Base-by-base conservation (phyloP, 2,888 invertebrate species). In the Ligdia adustata region DNA sequence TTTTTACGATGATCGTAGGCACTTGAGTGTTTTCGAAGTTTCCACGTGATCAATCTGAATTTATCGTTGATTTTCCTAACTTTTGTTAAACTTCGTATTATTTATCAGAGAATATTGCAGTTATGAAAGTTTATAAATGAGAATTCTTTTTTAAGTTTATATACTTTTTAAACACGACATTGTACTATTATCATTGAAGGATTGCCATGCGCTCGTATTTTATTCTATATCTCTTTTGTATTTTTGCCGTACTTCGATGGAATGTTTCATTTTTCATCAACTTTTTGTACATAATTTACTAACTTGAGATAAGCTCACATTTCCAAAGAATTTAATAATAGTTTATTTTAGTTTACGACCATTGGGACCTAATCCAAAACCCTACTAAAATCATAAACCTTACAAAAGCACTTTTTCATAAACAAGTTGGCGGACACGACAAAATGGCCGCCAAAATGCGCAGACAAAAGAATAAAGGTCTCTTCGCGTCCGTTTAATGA, bases 401-500 rank as follows among this genome's bases (percentile, higher is more conserved):
- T 20, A 73, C 68, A 73, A 74, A 64, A 64, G 62, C 51, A 57
- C 66, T 69, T 72, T 75, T 71, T 70, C 72, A 75, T 75, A 72
- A 72, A 73, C 73, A 77, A 57, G 74, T 75, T 76, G 66, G 72
- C 69, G 55, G 57, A 58, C 57, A 64, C 59, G 9, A 74, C 72
- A 77, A 79, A 77, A 83, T 80, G 79, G 79, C 69, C 62, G 72
- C 48, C 52, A 47, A 74, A 74, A 68, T 59, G 72, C 70, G 73
- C 75, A 81, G 82, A 86, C 80, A 84, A 84, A 84, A 83, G 82
- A 82, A 84, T 81, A 74, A 75, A 79, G 78, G 76, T 67, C 72
- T 74, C 72, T 68, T 71, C 68, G 66, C 69, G 72, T 72, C 71
- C 72, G 67, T 70, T 71, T 83, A 85, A 87, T 79, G 82, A 79